Conservation (phyloP, 2,113 vertebrate species). For the Tringa solitaria region DNA sequence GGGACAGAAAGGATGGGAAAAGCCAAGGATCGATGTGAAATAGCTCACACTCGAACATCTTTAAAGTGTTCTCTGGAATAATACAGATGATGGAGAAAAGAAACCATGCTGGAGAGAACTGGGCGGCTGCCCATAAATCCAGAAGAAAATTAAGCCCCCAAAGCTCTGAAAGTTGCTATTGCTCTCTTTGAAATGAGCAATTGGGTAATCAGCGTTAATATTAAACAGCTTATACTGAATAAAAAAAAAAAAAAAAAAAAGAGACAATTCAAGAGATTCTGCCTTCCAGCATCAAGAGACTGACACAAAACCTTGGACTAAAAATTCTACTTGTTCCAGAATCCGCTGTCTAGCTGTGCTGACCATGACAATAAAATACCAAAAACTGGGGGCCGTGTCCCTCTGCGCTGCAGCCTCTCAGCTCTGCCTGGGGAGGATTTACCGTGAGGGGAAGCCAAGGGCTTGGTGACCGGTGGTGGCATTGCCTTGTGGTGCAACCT, state of each 20-base stretch:
- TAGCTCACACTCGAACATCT: background rate
- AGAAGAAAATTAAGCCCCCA: constrained; percentile 45
- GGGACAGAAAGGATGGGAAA: background rate
- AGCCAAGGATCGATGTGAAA: background rate
- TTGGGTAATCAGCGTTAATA: constrained; percentile 46
- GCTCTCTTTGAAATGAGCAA: constrained; percentile 40
- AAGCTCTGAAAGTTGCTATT: constrained; percentile 15
- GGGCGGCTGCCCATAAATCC: constrained; percentile 63
- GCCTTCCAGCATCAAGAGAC: background rate
- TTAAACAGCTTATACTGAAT: constrained; percentile 9
- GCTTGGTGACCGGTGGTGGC: background rate
- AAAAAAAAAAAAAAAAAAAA: background rate
- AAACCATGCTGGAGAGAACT: constrained; percentile 50
- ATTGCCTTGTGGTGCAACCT: background rate
- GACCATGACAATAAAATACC: background rate
- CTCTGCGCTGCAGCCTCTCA: background rate
- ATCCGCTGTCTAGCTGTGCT: background rate
- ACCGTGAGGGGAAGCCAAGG: background rate
- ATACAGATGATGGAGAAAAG: background rate
- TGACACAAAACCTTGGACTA: background rate
- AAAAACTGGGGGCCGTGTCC: background rate
- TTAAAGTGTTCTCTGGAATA: background rate
- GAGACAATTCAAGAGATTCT: background rate
- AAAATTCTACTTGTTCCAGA: background rate
- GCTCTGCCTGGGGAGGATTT: background rate